These are phyloP conservation scores for Danio aesculapii DNA, from an alignment of 2,797 vertebrate species.

Conservation along the genomic window DNA sequence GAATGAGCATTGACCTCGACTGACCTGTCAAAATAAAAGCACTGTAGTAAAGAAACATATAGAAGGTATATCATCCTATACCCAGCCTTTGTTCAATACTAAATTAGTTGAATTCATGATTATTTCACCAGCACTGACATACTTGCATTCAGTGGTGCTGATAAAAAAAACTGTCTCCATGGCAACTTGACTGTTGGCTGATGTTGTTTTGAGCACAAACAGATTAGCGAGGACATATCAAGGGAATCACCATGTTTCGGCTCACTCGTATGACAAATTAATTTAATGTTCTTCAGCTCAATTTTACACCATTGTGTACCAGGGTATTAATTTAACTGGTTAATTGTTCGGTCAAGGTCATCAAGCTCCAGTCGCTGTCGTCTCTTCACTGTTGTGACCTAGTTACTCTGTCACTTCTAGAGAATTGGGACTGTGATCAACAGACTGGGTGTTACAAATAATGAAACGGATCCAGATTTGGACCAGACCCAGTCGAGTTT, in stretches of 20 bases:
- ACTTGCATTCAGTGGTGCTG: slow-evolving; percentile 51
- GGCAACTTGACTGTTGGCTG: slow-evolving; percentile 53
- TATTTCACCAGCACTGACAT: slow-evolving; percentile 47
- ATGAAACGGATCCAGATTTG: neutral
- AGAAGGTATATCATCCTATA: neutral
- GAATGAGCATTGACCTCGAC: neutral
- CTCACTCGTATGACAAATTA: slow-evolving; percentile 11
- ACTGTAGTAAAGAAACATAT: neutral
- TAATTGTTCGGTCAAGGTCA: slow-evolving; percentile 24
- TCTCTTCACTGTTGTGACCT: slow-evolving; percentile 18
- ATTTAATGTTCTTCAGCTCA: slow-evolving; percentile 3
- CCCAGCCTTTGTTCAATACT: slow-evolving; percentile 8
- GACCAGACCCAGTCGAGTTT: neutral
- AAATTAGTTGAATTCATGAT: slow-evolving; percentile 29
- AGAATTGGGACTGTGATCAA: slow-evolving; percentile 31
- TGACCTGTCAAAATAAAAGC: neutral
- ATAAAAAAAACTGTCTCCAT: slow-evolving; percentile 56
- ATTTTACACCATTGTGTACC: slow-evolving; percentile 15
- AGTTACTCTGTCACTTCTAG: slow-evolving; percentile 26
- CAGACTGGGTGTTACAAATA: slow-evolving; percentile 24
- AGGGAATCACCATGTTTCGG: slow-evolving; percentile 42
- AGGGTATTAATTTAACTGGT: slow-evolving; percentile 14
- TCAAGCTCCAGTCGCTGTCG: neutral
- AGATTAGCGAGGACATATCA: slow-evolving; percentile 34
- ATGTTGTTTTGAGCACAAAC: slow-evolving; percentile 58